Conservation (phyloP, 2,113 vertebrate genomes). For the Callocephalon fimbriatum region DNA sequence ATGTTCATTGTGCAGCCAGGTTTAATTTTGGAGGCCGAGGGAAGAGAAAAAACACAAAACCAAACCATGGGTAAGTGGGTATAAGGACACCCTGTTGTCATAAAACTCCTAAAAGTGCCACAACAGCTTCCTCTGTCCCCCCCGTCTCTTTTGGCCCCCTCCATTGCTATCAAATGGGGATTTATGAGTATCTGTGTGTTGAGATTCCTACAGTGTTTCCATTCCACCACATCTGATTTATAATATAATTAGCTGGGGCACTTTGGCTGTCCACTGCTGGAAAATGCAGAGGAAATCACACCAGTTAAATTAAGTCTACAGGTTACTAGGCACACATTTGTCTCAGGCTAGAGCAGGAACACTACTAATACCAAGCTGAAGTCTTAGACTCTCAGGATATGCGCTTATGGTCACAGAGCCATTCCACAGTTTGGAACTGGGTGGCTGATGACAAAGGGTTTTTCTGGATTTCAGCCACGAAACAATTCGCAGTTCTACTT, state of each 20-base stretch:
- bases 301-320: slow-evolving; percentile 60
- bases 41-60: not conserved
- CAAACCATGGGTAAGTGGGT: slow-evolving; percentile 6
- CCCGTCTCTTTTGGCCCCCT: not conserved
- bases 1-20: slow-evolving; percentile 68
- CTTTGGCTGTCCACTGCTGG: slow-evolving; percentile 62
- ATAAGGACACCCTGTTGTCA: slow-evolving; percentile 60
- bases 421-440: not conserved
- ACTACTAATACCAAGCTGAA: not conserved
- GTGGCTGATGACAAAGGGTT: not conserved
- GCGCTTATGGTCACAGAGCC: not conserved
- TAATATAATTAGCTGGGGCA: slow-evolving; percentile 56
- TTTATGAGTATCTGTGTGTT: slow-evolving; percentile 35
- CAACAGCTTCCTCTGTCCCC: not conserved
- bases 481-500: not conserved
- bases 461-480: slow-evolving; percentile 3
- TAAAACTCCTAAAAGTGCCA: slow-evolving; percentile 32
- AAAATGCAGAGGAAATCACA: slow-evolving; percentile 52
- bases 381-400: not conserved
- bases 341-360: slow-evolving; percentile 1
- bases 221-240: slow-evolving; percentile 58
- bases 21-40: slow-evolving; percentile 68
- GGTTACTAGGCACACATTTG: slow-evolving; percentile 37
- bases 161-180: slow-evolving; percentile 23
- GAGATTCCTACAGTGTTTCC: slow-evolving; percentile 50